phyloP scores from a whole-genome alignment of 2,888 invertebrate species.

The Agapetus fuscipes region DNA sequence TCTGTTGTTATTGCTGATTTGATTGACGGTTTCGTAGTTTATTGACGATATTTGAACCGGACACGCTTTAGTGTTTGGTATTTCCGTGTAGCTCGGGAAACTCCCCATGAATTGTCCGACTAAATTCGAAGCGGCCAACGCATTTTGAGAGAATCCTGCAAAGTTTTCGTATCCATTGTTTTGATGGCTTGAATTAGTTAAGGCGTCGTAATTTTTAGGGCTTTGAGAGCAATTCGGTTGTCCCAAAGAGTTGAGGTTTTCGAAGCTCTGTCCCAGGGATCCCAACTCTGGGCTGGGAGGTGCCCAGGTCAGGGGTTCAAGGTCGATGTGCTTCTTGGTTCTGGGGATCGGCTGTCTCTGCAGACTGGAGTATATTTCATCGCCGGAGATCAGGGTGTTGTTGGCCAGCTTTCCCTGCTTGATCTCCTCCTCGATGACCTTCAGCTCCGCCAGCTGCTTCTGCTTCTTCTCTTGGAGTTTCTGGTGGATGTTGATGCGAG shows the following conservation, averaged over 20 bases:
- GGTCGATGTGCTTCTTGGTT: constrained; percentile 54
- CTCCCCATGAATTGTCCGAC: constrained; percentile 20
- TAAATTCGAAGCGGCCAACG: constrained; percentile 15
- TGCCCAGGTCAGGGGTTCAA: constrained; percentile 42
- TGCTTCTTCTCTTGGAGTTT: constrained; percentile 82
- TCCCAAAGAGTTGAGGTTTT: constrained; percentile 26
- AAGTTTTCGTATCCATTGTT: constrained; percentile 26
- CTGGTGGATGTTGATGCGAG: constrained; percentile 75
- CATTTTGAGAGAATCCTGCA: constrained; percentile 18
- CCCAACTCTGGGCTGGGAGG: constrained; percentile 27
- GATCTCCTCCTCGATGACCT: constrained; percentile 78
- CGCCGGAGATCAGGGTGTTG: constrained; percentile 43
- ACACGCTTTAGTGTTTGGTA: constrained; percentile 15
- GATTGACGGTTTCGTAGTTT: constrained; percentile 21
- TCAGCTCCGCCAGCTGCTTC: constrained; percentile 73
- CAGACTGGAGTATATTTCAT: constrained; percentile 45
- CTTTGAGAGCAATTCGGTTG: constrained; percentile 16
- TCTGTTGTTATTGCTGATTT: constrained; percentile 17
- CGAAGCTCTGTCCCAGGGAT: constrained; percentile 29
- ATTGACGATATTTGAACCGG: constrained; percentile 25
- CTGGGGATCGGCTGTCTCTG: constrained; percentile 59
- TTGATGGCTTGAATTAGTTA: constrained; percentile 23
- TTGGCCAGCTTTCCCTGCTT: constrained; percentile 68
- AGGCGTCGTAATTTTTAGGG: constrained; percentile 38
- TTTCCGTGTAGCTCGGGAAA: constrained; percentile 21